A percentile compares a stretch with the other conserved stretches of the same genome.
phyloP scores from a whole-genome alignment of 2,113 vertebrate species.

The Nibea albiflora region DNA sequence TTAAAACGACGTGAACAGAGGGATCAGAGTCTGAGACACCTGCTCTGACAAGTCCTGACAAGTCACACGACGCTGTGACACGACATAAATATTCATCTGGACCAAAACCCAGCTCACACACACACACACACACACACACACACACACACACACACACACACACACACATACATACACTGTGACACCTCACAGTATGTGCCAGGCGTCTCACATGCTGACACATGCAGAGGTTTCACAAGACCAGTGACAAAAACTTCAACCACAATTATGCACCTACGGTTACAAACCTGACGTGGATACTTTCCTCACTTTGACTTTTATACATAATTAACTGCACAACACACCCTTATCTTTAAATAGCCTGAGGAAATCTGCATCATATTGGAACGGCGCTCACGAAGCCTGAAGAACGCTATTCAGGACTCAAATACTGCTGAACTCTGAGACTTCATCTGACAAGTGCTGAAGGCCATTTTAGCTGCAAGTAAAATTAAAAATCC shows the following conservation, averaged over 20 bases:
- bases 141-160: background rate
- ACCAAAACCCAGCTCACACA: background rate
- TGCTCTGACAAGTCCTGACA: constrained; percentile 70
- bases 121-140: constrained; percentile 5
- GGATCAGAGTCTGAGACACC: constrained; percentile 57
- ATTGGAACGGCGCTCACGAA: no score
- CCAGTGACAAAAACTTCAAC: background rate
- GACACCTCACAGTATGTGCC: background rate
- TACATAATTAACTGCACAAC: no score
- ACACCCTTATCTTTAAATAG: no score
- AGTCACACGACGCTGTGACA: constrained; percentile 51
- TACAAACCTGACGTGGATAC: no score
- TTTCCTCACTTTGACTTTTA: no score
- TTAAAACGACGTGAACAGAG: constrained; percentile 13
- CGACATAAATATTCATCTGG: constrained; percentile 26
- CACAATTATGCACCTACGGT: background rate
- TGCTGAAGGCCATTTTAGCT: no score
- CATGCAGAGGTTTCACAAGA: constrained; percentile 33
- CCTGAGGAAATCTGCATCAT: no score
- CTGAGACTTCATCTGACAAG: no score
- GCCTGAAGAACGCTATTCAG: no score
- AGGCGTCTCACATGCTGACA: constrained; percentile 12
- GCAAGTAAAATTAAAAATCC: no score
- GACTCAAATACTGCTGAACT: no score
- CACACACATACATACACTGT: background rate